Evolutionary conservation across 2,797 vertebrate genomes (phyloP).

Genomic region (Mus minutoides): DNA sequence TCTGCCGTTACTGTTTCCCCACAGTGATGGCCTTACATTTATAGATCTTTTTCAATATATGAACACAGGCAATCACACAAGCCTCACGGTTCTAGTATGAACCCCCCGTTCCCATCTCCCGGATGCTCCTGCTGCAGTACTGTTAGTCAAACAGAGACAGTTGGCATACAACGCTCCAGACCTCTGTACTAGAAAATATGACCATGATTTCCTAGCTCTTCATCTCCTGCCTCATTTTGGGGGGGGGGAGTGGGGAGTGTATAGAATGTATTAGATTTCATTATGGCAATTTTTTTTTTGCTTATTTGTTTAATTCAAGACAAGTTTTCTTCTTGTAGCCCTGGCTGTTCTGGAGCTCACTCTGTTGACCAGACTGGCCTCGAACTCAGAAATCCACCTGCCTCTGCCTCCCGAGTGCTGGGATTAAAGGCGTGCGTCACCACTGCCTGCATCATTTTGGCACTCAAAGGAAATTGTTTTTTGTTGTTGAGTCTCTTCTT

Average conservation of each 20-base stretch:
- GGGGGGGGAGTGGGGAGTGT: too few species aligned
- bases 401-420: background rate
- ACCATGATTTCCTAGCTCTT: background rate
- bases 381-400: background rate
- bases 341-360: background rate
- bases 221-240: background rate
- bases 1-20: background rate
- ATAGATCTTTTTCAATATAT: background rate
- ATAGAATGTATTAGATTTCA: background rate
- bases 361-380: background rate
- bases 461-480: background rate
- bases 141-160: background rate
- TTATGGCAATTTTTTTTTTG: background rate
- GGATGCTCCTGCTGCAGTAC: accelerated
- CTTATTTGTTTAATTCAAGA: background rate
- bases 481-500: background rate
- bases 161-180: too few species aligned
- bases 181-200: background rate
- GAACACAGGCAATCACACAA: background rate
- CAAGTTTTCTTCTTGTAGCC: background rate
- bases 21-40: background rate
- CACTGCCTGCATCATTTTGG: background rate
- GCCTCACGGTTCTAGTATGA: background rate
- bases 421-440: background rate
- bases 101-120: background rate